Conservation (phyloP, 2,113 vertebrate genomes). For the Anolis sagrei region DNA sequence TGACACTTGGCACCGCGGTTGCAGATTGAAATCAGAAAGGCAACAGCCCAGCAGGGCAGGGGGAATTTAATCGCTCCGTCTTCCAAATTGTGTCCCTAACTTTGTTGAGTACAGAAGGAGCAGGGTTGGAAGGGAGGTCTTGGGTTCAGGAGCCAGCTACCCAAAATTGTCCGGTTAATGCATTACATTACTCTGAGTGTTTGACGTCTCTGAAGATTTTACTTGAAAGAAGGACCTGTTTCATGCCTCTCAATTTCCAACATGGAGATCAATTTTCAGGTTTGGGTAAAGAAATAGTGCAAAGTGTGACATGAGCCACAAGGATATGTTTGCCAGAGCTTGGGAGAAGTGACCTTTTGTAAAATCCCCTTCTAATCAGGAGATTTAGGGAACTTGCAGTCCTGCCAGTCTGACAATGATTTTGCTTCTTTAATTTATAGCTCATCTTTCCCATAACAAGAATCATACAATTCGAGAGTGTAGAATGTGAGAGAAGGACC, state of each 20-base stretch:
- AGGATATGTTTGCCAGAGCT: background rate
- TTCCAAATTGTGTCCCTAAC: constrained; percentile 14
- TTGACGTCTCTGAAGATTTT: background rate
- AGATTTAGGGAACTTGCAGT: no score
- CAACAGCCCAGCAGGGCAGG: background rate
- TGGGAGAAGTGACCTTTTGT: no score
- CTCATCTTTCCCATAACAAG: no score
- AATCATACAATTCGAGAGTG: no score
- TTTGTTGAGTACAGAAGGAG: background rate
- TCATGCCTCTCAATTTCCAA: background rate
- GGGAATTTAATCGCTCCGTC: background rate
- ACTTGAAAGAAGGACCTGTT: background rate
- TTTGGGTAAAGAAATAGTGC: background rate
- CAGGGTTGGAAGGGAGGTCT: background rate
- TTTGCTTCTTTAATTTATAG: no score
- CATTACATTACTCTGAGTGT: constrained; percentile 1
- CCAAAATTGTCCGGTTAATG: background rate
- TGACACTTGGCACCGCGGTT: background rate
- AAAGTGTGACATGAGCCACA: background rate
- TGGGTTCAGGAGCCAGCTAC: background rate
- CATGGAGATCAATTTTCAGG: background rate
- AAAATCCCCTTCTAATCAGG: no score
- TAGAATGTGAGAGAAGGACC: no score
- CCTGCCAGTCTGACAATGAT: no score
- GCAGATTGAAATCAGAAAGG: background rate